Conservation (phyloP, 2,888 invertebrate species). For the Linnaemya vulpina region DNA sequence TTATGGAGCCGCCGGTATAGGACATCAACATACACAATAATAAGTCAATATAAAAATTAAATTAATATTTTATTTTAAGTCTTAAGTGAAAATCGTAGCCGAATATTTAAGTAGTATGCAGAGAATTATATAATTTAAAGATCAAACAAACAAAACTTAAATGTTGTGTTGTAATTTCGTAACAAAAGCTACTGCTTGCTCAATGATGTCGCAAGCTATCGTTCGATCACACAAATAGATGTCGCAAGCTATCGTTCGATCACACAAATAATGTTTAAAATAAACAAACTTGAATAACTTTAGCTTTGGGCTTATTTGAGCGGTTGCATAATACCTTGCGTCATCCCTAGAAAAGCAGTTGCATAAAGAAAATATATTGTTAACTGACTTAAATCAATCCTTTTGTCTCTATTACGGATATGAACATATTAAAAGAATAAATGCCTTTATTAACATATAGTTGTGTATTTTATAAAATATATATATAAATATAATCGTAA, state of each 20-base stretch:
- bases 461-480: slow-evolving; percentile 71
- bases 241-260: too few relatives aligned
- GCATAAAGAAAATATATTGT: slow-evolving; percentile 17
- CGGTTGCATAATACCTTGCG: too few relatives aligned
- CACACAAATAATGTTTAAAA: too few relatives aligned
- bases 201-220: too few relatives aligned
- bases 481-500: slow-evolving; percentile 54
- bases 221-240: too few relatives aligned
- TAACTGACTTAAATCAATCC: slow-evolving; percentile 51
- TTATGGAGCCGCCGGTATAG: slow-evolving; percentile 75
- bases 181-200: slow-evolving; percentile 17
- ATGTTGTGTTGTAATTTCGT: slow-evolving; percentile 50
- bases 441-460: slow-evolving; percentile 68
- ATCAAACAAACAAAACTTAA: slow-evolving; percentile 18
- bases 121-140: slow-evolving; percentile 7
- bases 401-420: slow-evolving; percentile 48
- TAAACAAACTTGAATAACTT: too few relatives aligned
- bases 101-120: slow-evolving; percentile 37
- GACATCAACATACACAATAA: slow-evolving; percentile 70
- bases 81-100: slow-evolving; percentile 25
- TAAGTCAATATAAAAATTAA: slow-evolving; percentile 26
- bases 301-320: too few relatives aligned
- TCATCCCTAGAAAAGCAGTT: too few relatives aligned
- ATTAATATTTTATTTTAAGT: slow-evolving; percentile 4
- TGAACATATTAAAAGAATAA: slow-evolving; percentile 54